Evolutionary conservation across 2,113 vertebrate species (phyloP), one percentile per base, ranked within the genome.

Genomic region (Anguilla rostrata): DNA sequence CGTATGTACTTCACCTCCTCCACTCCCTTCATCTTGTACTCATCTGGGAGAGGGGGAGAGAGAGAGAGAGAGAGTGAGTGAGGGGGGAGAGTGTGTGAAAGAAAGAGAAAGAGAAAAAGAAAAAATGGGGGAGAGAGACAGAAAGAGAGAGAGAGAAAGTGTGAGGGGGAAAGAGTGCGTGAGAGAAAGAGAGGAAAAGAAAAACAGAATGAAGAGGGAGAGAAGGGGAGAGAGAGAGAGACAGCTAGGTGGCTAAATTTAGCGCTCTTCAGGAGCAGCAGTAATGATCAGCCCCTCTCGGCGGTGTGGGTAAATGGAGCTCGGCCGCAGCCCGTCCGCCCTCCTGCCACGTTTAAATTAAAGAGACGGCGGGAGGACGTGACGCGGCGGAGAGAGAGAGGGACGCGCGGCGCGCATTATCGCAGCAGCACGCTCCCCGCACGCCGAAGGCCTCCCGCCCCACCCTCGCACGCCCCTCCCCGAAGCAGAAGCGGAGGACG

Each of bases 1-100:
- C 86, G 89, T 41, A 83, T 63, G 83, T 89, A 90, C 82, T 91
- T 91, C 78, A 97, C 96, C 93, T 96, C 96, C 95, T 97, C 96
- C 92, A 97, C 95, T 81, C 95, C 95, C 94, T 96, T 97, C 92
- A 96, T 94, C 91, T 95, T 96, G 94, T 96, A 97, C 94, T 97
- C 96, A 90, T 97, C 96, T 97, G 92, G 3, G 34, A 84, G 43
- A 85, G 26, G 88, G 26, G 29, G 11, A 79, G 12, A 79, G 34
- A 46, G 4, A 46, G 9, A 34, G 34, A 34, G 34, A 34, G 34
- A 34, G 34, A 34, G 34, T 34, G 34, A 88, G 39, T 91, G 14
- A 14, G 34, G 26, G 75, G 26, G 29, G 11, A 79, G 12, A 79
- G 34, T 34, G 34, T 1, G 78, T 12, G 49, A 14, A 11, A 53